phyloP scores from a whole-genome alignment of 2,888 invertebrate species.

The Cheilosia scutellata region DNA sequence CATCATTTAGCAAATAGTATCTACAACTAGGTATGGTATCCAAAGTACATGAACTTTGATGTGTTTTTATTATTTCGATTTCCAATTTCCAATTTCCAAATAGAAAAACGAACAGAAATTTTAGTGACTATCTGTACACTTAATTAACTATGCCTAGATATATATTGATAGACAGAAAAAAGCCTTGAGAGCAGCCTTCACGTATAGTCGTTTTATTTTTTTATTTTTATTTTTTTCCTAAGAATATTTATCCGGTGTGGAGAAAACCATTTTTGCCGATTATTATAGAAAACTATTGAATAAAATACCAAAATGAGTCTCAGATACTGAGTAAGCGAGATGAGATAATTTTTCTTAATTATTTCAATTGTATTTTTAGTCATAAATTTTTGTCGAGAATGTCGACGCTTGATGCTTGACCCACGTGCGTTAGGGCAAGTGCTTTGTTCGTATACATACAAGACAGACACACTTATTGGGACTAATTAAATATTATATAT shows the following conservation, averaged over 20 bases:
- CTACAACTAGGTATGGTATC: neutral
- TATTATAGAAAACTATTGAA: conserved; percentile 3
- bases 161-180: conserved; percentile 3
- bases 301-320: conserved; percentile 1
- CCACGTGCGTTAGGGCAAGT: conserved; percentile 51
- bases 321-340: conserved; percentile 12
- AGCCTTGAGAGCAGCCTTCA: conserved; percentile 60
- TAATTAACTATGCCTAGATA: conserved; percentile 21
- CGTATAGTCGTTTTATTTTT: neutral
- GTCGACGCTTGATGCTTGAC: conserved; percentile 18
- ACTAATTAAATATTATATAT: conserved; percentile 28
- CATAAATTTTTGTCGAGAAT: conserved; percentile 15
- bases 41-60: neutral
- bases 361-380: conserved; percentile 57
- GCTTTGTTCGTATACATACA: conserved; percentile 6
- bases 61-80: neutral
- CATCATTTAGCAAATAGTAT: conserved; percentile 32
- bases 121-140: conserved; percentile 31
- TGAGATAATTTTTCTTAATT: conserved; percentile 65
- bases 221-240: conserved; percentile 7
- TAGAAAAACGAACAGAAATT: conserved; percentile 32
- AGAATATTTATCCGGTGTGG: conserved; percentile 14
- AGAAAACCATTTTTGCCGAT: conserved; percentile 30
- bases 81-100: neutral
- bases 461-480: conserved; percentile 26